Evolutionary conservation across 2,113 vertebrate genomes (phyloP), one percentile per base, ranked within the genome.

Genomic region (Nerophis ophidion): DNA sequence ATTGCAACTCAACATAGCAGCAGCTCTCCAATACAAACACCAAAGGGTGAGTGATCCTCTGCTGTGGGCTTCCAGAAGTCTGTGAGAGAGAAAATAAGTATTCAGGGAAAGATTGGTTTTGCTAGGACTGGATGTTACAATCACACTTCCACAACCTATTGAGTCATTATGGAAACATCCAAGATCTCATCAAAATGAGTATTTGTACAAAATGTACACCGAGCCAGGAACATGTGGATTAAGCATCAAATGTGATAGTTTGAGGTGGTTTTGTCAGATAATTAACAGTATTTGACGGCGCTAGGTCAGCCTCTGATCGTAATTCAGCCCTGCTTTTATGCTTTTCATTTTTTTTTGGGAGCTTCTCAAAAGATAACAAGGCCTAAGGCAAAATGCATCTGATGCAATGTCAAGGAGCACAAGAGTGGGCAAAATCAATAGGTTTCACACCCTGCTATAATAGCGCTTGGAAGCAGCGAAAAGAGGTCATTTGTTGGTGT

Each of bases 371-470:
- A 78, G 80, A 68, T 74, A 80, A 83, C 74, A 78, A 81, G 82
- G 80, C 81, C 76, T 42, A 55, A 57, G 75, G 84, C 77, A 72
- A 79, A 81, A 81, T 63, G 66, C 78, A 80, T 80, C 71, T 79
- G 79, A 87, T 76, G 70, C 74, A 61, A 70, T 81, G 83, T 84
- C 77, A 85, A 82, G 76, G 81, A 74, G 71, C 52, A 16, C n/a
- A 65, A 74, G 76, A 85, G 81, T 77, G 75, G 75, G 79, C 67
- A 75, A 71, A 82, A 87, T 87, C 81, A 81, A 88, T 85, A 85
- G 75, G 74, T 75, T 77, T 77, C 57, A 40, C 74, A 71, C 76
- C 76, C 71, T 69, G 67, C 74, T 61, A 64, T 81, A 80, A 71
- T 45, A 58, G 59, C 19, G 17, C 69, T 82, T 81, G 72, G 66